A percentile compares a stretch with the other conserved stretches of the same genome.
Evolutionary conservation across 2,888 invertebrate species (phyloP).

Genomic region (Pristionchus exspectatus): DNA sequence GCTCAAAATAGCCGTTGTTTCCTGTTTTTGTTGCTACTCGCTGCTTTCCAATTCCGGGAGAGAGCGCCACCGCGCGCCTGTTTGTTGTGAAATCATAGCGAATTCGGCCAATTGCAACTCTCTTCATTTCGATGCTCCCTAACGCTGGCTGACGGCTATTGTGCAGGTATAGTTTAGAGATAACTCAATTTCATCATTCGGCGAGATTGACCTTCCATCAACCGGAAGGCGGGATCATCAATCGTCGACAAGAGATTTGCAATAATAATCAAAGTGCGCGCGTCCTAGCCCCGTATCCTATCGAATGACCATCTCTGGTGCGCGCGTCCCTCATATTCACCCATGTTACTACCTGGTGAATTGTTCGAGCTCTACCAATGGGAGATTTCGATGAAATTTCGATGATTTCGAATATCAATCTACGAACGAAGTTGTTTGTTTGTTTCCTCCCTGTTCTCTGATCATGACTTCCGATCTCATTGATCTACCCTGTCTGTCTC

Average conservation of each 20-base stretch:
- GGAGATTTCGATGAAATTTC: background rate
- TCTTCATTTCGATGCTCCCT: background rate
- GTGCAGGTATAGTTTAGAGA: background rate
- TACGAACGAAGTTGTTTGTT: background rate
- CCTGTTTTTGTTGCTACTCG: conserved; percentile 12
- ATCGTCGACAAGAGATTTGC: background rate
- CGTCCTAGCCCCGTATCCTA: background rate
- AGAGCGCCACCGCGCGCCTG: background rate
- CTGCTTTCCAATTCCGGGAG: background rate
- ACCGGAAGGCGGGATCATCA: background rate
- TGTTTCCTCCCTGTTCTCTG: background rate
- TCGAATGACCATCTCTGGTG: background rate
- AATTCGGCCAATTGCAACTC: conserved; percentile 28
- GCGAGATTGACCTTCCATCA: conserved; percentile 4
- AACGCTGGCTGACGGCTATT: background rate
- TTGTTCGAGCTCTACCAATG: background rate
- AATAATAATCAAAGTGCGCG: background rate
- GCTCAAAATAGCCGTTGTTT: background rate
- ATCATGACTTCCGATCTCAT: background rate
- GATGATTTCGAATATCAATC: background rate
- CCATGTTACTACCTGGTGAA: background rate
- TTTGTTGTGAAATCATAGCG: background rate
- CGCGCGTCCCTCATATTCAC: background rate
- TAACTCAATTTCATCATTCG: background rate
- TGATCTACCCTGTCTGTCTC: conserved; percentile 25